These are phyloP conservation scores for Limulus polyphemus DNA, from an alignment of 2,888 invertebrate species.

Conservation along the genomic window DNA sequence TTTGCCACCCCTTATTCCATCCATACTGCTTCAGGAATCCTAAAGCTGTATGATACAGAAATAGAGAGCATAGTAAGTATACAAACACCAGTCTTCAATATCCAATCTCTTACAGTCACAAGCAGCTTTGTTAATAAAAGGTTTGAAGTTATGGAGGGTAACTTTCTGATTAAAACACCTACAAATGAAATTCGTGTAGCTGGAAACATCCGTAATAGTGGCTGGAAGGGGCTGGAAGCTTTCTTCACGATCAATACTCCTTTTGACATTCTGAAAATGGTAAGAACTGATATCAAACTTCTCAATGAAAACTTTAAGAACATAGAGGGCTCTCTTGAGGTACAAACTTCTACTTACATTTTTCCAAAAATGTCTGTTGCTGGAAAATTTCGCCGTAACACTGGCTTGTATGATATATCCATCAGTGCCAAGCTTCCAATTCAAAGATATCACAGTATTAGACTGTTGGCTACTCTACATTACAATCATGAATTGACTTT, in stretches of 20 bases:
- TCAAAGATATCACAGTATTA: constrained; percentile 6
- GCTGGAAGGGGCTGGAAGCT: constrained; percentile 14
- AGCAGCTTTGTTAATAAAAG: constrained; percentile 10
- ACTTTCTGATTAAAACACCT: constrained; percentile 7
- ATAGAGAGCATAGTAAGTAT: constrained; percentile 11
- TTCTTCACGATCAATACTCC: constrained; percentile 17
- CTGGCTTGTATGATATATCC: constrained; percentile 16
- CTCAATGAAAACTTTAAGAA: constrained; percentile 7
- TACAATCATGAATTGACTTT: constrained; percentile 12
- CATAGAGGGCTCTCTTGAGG: constrained; percentile 12
- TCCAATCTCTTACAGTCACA: constrained; percentile 11
- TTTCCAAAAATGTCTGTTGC: constrained; percentile 9
- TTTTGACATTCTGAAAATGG: constrained; percentile 9
- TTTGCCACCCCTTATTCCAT: constrained; percentile 5
- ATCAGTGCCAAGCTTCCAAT: constrained; percentile 12
- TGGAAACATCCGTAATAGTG: constrained; percentile 17
- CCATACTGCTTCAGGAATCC: constrained; percentile 5
- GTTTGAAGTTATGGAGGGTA: constrained; percentile 7
- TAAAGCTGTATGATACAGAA: constrained; percentile 15
- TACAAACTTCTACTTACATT: constrained; percentile 14
- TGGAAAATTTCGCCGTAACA: constrained; percentile 10
- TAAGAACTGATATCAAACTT: constrained; percentile 11
- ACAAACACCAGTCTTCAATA: constrained; percentile 6
- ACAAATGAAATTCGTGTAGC: constrained; percentile 14
- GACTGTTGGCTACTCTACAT: constrained; percentile 13